Base-by-base conservation (phyloP, 2,113 vertebrate genomes). In the Mesembrinibis cayennensis region DNA sequence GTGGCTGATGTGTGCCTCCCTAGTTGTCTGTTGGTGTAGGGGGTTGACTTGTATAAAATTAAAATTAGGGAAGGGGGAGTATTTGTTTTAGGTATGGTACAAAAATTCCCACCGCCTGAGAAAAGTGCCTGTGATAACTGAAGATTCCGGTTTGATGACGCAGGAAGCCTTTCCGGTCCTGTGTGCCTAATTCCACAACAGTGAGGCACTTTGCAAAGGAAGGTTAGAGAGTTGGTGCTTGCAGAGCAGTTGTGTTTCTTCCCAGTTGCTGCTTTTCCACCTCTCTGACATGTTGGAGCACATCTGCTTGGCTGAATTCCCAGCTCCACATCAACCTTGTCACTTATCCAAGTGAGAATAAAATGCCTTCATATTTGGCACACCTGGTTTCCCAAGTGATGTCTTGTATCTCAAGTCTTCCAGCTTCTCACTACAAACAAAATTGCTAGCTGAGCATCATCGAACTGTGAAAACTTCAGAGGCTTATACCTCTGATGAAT, bases 241-340 rank as follows among this genome's bases (percentile, higher is more conserved):
- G 30, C 66, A 55, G 59, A 80, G 62, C 47, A 72, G 47, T 76
- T 61, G 29, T 8, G 10, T 92, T 92, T 81, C 40, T 25, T 96
- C 59, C 38, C 59, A 27, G 27, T 40, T 95, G 82, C 70, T 78
- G 70, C 53, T 90, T 89, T 94, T 84, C 91, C 61, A 61, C 50
- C n/a, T 56, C 6, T 96, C 42, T 82, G 70, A 90, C 74, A 0
- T 34, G 93, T 34, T 89, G 59, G 27, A 78, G 72, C 94, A 59
- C 91, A 87, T 88, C 95, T 96, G 62, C 92, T 93, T 93, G 95
- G 96, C 91, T 56, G 55, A 67, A 36, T 50, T 93, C 87, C 95
- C 66, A 81, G 76, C 55, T 91, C 59, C 34, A 23, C 47, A 45
- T 90, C 76, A 70, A 59, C 42, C 47, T 94, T 93, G 47, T 93